Evolutionary conservation across 2,888 invertebrate genomes (phyloP), one percentile per base, ranked within the genome.

Genomic region (Melinaea menophilus): DNA sequence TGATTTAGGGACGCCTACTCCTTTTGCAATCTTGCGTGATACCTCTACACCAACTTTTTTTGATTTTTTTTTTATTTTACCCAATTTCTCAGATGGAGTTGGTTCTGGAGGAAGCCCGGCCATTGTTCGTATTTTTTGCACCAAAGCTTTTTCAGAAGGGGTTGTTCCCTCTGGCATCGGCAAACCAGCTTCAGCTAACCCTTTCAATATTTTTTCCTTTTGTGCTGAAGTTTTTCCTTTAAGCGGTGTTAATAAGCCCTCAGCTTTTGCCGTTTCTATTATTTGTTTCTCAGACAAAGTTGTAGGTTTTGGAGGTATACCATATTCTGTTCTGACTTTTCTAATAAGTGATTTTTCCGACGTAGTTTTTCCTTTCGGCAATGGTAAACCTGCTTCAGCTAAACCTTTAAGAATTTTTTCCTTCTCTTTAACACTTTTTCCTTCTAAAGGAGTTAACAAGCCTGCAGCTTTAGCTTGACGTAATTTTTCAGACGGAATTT

Each of bases 101-200:
- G 72, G 64, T 66, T 78, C 72, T 2, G 70, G 65, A 41, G 76
- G 71, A 13, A 79, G 67, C 3, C 76, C 75, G 48, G 70, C 63
- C 35, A 72, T 73, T 54, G 69, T 64, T 54, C 74, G 69, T 9
- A 80, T 56, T 73, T 79, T 81, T 69, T 72, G 72, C 7, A 80
- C 65, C 22, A 80, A 62, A 54, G 68, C 66, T 68, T 78, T 81
- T 71, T 82, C 81, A 13, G 82, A 81, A n/a, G 69, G 7, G 0
- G 82, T 78, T 63, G 69, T 76, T 12, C 76, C 80, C 71, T 76
- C 76, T n/a, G 82, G 82, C 55, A 82, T 64, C 4, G 80, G 81
- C 9, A 82, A 61, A 4, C 80, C 81, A 56, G 79, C 74, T 55
- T 73, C 73, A 5, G 75, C 76, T 37, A 79, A 65, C 1, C 78